Evolutionary conservation across 2,888 invertebrate genomes (phyloP).

Genomic region (Leuctra nigra): DNA sequence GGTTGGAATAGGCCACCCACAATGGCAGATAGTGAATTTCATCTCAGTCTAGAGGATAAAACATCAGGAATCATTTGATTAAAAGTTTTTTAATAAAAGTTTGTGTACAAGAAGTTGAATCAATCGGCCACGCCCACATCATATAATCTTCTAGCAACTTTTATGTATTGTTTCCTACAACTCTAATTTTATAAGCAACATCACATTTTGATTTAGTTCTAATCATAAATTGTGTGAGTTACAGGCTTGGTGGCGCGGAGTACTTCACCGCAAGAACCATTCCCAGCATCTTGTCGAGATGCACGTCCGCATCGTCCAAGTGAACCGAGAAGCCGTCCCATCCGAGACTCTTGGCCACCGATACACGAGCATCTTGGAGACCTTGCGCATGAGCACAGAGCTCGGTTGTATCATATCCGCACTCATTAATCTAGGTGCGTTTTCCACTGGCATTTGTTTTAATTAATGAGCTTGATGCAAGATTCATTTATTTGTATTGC

Average conservation of each 20-base stretch:
- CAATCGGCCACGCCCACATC: too few relatives aligned
- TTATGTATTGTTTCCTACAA: too few relatives aligned
- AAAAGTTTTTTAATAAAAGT: too few relatives aligned
- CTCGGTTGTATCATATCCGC: slow-evolving; percentile 39
- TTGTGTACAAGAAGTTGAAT: too few relatives aligned
- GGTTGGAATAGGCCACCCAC: too few relatives aligned
- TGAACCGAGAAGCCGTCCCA: slow-evolving; percentile 34
- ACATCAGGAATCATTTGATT: slow-evolving; percentile 23
- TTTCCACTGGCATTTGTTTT: slow-evolving; percentile 16
- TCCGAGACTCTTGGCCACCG: slow-evolving; percentile 38
- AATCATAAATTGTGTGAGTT: too few relatives aligned
- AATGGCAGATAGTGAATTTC: too few relatives aligned
- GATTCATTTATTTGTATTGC: not conserved
- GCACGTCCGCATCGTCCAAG: slow-evolving; percentile 22
- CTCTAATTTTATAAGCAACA: too few relatives aligned
- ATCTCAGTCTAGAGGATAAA: too few relatives aligned
- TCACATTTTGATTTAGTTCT: too few relatives aligned
- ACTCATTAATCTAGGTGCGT: slow-evolving; percentile 41
- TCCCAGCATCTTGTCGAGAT: not conserved
- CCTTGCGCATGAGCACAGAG: slow-evolving; percentile 35
- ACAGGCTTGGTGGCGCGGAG: slow-evolving; percentile 10
- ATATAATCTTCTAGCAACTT: too few relatives aligned
- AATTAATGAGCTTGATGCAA: not conserved
- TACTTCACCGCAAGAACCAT: not conserved
- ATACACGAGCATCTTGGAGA: slow-evolving; percentile 36